Percentiles rank a stretch among this genome's conserved stretches.
Conservation (phyloP, 2,113 vertebrate species). For the Tapirus terrestris region DNA sequence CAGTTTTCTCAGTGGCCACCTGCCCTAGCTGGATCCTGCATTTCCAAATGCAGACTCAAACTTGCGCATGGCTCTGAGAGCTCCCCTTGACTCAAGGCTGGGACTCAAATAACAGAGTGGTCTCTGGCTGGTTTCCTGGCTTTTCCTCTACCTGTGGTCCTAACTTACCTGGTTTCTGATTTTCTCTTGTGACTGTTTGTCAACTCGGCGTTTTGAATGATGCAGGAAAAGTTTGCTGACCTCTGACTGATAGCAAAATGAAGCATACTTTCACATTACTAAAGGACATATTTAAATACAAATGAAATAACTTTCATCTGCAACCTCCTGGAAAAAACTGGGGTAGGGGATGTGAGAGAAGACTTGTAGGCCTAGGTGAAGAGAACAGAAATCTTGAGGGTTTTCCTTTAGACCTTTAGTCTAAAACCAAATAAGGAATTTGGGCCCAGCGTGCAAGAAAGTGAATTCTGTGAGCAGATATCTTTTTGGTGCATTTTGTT, state of each 20-base stretch:
- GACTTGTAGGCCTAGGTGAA: not conserved
- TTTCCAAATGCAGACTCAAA: not conserved
- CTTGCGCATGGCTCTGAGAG: not conserved
- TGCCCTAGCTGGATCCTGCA: not conserved
- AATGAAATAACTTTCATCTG: not conserved
- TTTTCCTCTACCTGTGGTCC: not conserved
- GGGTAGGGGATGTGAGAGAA: not conserved
- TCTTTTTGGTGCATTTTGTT: not conserved
- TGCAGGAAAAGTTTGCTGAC: not conserved
- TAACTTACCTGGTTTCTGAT: not conserved
- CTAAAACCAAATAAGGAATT: constrained; percentile 8
- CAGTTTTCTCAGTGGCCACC: not conserved
- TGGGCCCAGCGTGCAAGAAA: not conserved
- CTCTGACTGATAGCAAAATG: not conserved
- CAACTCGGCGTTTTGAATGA: not conserved
- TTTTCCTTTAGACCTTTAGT: not conserved
- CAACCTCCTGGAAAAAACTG: not conserved
- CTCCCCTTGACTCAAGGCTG: not conserved
- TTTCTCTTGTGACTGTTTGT: not conserved
- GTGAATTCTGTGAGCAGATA: constrained; percentile 21
- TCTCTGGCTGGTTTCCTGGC: not conserved
- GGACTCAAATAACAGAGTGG: not conserved
- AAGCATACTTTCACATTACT: constrained; percentile 24
- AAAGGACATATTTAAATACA: constrained; percentile 12
- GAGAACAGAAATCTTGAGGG: not conserved